phyloP scores from a whole-genome alignment of 2,797 vertebrate genomes.

The Staurois parvus region DNA sequence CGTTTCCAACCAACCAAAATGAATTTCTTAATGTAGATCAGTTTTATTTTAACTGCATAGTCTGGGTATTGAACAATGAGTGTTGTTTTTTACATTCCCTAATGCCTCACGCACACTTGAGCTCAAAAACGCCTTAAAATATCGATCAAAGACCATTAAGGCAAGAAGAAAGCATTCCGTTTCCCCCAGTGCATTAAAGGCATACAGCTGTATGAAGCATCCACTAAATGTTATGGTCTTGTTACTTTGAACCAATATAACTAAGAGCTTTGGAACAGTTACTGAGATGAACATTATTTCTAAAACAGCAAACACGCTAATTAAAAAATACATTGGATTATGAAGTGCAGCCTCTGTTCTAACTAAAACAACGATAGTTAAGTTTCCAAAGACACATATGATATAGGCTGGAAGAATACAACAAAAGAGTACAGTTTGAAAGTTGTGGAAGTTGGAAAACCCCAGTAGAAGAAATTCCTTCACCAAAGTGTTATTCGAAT shows the following conservation, averaged over 20 bases:
- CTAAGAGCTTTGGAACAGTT: conserved; percentile 40
- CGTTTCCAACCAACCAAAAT: too few relatives aligned
- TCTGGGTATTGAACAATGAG: too few relatives aligned
- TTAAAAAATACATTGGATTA: background rate
- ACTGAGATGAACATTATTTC: conserved; percentile 42
- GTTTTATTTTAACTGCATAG: too few relatives aligned
- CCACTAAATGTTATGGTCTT: conserved; percentile 61
- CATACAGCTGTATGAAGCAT: conserved; percentile 63
- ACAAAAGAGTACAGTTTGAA: background rate
- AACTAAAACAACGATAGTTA: background rate
- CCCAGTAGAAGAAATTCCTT: background rate
- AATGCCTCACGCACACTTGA: too few relatives aligned
- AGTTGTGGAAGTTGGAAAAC: background rate
- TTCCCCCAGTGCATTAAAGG: conserved; percentile 63
- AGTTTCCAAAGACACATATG: background rate
- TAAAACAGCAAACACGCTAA: conserved; percentile 12
- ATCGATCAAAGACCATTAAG: conserved; percentile 62
- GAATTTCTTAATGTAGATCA: too few relatives aligned
- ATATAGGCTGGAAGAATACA: background rate
- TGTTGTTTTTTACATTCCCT: too few relatives aligned
- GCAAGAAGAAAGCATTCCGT: conserved; percentile 65
- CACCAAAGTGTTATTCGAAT: background rate
- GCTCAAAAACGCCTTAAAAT: too few relatives aligned
- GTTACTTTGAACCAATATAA: conserved; percentile 27
- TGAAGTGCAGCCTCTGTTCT: background rate